These are phyloP conservation scores for Anoplolepis gracilipes DNA, from an alignment of 1,140 invertebrate species.

Conservation along the genomic window DNA sequence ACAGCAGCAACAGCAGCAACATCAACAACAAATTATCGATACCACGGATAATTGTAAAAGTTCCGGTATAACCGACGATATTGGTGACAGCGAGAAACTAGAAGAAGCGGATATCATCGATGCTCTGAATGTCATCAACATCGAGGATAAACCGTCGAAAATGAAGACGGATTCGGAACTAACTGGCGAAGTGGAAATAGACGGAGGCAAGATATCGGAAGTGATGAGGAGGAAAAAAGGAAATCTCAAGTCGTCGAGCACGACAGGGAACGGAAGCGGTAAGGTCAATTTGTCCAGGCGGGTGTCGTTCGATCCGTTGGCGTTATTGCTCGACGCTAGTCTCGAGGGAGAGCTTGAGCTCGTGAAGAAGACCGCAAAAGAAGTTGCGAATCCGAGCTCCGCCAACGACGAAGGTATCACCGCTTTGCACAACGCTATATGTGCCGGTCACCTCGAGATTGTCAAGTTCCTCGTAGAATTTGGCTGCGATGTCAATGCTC, in stretches of 20 bases:
- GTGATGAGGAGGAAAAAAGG: slow-evolving; percentile 91
- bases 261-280: slow-evolving; percentile 78
- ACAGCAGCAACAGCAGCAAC: slow-evolving; percentile 74
- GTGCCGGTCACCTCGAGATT: slow-evolving; percentile 99
- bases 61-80: slow-evolving; percentile 61
- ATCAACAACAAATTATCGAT: slow-evolving; percentile 71
- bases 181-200: slow-evolving; percentile 73
- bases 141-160: slow-evolving; percentile 82
- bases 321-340: slow-evolving; percentile 97
- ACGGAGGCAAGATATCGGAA: slow-evolving; percentile 85
- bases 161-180: slow-evolving; percentile 82
- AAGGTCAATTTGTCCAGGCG: slow-evolving; percentile 91
- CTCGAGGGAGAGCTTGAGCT: slow-evolving; percentile 99
- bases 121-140: slow-evolving; percentile 83
- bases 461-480: slow-evolving; percentile 99
- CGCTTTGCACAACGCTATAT: slow-evolving; percentile 99
- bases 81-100: slow-evolving; percentile 79
- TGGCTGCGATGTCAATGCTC: slow-evolving; percentile 99
- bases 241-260: slow-evolving; percentile 90
- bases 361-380: slow-evolving; percentile 97
- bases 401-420: slow-evolving; percentile 99
- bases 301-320: slow-evolving; percentile 99
- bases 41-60: slow-evolving; percentile 78
- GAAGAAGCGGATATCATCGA: slow-evolving; percentile 84
- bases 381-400: slow-evolving; percentile 97